Conservation (phyloP, 2,797 vertebrate species). For the Glossophaga mutica region DNA sequence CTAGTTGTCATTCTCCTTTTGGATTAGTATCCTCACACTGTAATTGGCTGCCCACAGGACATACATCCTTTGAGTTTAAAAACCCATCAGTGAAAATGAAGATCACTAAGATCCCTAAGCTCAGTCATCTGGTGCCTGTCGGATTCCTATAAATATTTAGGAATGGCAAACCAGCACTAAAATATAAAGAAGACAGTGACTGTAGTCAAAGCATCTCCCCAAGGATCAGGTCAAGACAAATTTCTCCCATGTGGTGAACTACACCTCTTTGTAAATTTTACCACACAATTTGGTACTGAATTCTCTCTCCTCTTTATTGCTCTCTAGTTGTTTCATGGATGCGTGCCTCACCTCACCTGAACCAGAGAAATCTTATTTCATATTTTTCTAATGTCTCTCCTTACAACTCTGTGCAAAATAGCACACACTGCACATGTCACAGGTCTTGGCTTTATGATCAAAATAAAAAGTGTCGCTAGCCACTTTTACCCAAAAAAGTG, state of each 20-base stretch:
- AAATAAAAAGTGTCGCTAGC: background rate
- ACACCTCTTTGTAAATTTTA: background rate
- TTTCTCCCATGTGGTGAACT: background rate
- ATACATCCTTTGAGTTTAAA: background rate
- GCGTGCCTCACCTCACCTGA: background rate
- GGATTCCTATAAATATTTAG: background rate
- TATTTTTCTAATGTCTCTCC: background rate
- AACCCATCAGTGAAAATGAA: background rate
- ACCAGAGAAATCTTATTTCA: background rate
- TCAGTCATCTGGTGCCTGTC: background rate
- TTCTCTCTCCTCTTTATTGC: background rate
- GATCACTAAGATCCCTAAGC: background rate
- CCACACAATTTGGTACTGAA: background rate
- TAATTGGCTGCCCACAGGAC: background rate
- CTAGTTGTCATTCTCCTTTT: background rate
- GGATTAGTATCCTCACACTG: background rate
- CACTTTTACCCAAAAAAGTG: background rate
- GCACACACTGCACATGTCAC: background rate
- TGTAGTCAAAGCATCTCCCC: background rate
- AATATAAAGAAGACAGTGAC: background rate
- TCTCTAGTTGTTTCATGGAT: background rate
- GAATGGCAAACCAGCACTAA: background rate
- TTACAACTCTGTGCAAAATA: background rate
- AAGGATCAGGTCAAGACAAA: background rate
- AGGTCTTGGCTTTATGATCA: background rate